Percentiles rank a stretch among this genome's conserved stretches.
Evolutionary conservation across 2,888 invertebrate species (phyloP).

Genomic region (Ellobium chinense): DNA sequence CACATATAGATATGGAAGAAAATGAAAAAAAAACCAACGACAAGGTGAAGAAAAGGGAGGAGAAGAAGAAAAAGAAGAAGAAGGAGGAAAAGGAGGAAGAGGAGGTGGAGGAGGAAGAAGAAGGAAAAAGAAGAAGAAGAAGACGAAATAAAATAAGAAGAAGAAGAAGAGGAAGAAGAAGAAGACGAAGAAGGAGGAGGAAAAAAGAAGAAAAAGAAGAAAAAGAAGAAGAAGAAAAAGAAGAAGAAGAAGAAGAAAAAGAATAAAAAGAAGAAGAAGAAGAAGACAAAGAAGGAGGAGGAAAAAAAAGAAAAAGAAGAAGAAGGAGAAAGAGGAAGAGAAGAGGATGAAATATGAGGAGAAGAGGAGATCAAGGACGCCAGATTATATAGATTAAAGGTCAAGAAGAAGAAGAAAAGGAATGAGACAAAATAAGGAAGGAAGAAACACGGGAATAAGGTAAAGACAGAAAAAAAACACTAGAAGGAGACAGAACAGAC

Average conservation of each 20-base stretch:
- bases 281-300: background rate
- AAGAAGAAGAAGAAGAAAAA: background rate
- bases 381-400: background rate
- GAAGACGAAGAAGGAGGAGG: background rate
- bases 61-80: slow-evolving; percentile 22
- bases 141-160: background rate
- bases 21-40: slow-evolving; percentile 32
- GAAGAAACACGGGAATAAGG: background rate
- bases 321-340: background rate
- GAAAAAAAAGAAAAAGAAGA: background rate
- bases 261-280: background rate
- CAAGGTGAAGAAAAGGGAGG: slow-evolving; percentile 37
- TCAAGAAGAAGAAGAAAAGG: background rate
- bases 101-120: background rate
- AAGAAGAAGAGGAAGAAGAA: background rate
- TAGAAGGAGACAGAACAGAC: background rate
- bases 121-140: background rate
- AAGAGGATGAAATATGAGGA: background rate
- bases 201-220: background rate
- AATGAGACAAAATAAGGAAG: slow-evolving; percentile 1
- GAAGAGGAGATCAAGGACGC: background rate
- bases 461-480: background rate
- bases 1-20: no score
- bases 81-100: slow-evolving; percentile 25
- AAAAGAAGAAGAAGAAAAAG: background rate